Base-by-base conservation (phyloP, 2,888 invertebrate species). In the Chaitophorus viminalis region DNA sequence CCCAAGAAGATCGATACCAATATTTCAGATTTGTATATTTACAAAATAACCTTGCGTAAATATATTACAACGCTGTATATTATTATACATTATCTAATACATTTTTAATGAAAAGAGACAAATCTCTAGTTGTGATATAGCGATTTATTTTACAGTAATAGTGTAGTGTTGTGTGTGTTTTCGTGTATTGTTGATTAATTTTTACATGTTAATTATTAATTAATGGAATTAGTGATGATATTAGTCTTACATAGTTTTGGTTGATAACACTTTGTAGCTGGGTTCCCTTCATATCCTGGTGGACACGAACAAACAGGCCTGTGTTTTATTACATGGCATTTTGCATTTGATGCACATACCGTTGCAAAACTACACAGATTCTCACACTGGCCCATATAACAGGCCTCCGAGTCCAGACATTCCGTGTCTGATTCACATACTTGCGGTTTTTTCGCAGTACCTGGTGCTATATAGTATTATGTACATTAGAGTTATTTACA, bases 211-310 rank as follows among this genome's bases (percentile, higher is more conserved):
- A 82, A 72, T 82, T 1, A 52, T 82, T 31, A 52, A 29, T 79
- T 65, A 39, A 82, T 29, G 36, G 18, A 74, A 75, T 84, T 85
- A 86, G 85, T 78, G 65, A 86, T 81, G 72, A 70, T 72, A 84
- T 86, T 83, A 88, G 82, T 91, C 95, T 95, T 95, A 96, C 96
- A 94, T 94, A 94, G 93, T 92, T 94, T 93, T 91, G 93, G 92
- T 91, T 94, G 94, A 92, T 94, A 93, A 93, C 96, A 96, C 92
- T 95, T 95, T 91, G 95, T 93, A 90, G 95, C 94, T 88, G 96
- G 96, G 92, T 96, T 95, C 92, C 96, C 96, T 91, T 95, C 95
- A 91, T 95, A 94, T 91, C 95, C 96, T 90, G 94, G 94, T 60
- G 95, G 95, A 92, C 94, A 96, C 94, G 92, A 95, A 90, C 92